A percentile compares a stretch with the other conserved stretches of the same genome.
These are phyloP conservation scores for Glaucidium brasilianum DNA, from an alignment of 2,113 vertebrate genomes.

Conservation along the genomic window DNA sequence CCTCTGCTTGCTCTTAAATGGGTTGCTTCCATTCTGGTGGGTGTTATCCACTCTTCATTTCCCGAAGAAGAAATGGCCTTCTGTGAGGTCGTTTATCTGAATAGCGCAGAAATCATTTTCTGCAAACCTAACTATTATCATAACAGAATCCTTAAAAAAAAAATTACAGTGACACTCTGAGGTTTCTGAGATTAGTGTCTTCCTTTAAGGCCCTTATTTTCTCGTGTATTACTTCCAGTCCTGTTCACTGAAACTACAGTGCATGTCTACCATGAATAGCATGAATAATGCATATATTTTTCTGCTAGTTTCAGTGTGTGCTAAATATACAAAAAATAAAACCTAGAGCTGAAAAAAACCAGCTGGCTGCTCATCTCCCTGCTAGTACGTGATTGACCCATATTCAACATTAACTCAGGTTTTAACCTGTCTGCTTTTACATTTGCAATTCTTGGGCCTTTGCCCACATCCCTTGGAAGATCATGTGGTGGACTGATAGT, in stretches of 20 bases:
- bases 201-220: constrained; percentile 7
- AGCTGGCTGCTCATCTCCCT: neutral
- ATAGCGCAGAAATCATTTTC: neutral
- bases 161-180: neutral
- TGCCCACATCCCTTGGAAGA: neutral
- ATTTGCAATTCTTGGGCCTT: neutral
- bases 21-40: neutral
- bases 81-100: constrained; percentile 28
- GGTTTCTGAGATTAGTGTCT: constrained; percentile 7
- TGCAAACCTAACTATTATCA: constrained; percentile 13
- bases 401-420: neutral
- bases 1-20: constrained; percentile 27
- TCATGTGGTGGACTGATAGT: neutral
- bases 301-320: neutral
- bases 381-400: neutral
- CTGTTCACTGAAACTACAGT: neutral
- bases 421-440: neutral
- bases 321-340: neutral
- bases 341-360: neutral
- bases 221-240: constrained; percentile 18
- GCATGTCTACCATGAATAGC: neutral
- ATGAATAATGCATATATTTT: constrained; percentile 1
- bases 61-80: constrained; percentile 7
- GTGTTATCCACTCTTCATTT: constrained; percentile 19
- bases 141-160: constrained; percentile 44